These are phyloP conservation scores for Gryllus bimaculatus DNA, from an alignment of 1,140 invertebrate species.

Conservation along the genomic window DNA sequence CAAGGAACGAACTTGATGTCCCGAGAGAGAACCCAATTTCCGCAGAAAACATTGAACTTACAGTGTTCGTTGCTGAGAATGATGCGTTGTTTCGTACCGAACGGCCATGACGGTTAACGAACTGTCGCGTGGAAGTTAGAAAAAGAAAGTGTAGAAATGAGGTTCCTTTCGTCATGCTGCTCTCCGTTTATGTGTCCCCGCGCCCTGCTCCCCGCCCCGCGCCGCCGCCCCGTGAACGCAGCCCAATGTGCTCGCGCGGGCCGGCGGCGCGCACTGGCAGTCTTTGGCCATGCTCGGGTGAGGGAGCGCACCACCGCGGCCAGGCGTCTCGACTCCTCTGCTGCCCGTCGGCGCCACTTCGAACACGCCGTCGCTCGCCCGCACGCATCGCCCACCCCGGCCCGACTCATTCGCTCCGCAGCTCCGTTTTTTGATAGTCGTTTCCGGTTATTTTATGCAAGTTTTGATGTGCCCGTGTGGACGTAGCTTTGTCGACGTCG, in stretches of 20 bases:
- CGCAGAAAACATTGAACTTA: background rate
- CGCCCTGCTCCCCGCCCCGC: too few relatives aligned
- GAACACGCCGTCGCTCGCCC: background rate
- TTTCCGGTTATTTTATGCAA: background rate
- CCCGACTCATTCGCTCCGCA: background rate
- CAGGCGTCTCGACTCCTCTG: background rate
- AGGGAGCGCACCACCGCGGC: background rate
- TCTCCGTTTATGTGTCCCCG: too few relatives aligned
- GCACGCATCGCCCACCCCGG: too few relatives aligned
- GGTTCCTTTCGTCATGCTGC: too few relatives aligned
- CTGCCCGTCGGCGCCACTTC: background rate
- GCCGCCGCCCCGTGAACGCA: background rate
- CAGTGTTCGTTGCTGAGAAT: too few relatives aligned
- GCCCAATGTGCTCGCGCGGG: slow-evolving; percentile 1
- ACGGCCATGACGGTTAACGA: too few relatives aligned
- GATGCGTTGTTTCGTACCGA: too few relatives aligned
- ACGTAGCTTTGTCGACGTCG: background rate
- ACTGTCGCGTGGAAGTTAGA: too few relatives aligned
- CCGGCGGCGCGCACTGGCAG: background rate
- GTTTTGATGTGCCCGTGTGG: background rate
- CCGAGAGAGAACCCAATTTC: background rate
- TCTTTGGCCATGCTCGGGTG: background rate
- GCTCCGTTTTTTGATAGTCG: background rate
- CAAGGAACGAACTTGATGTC: background rate
- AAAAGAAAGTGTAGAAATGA: too few relatives aligned